Evolutionary conservation across 2,888 invertebrate genomes (phyloP), one percentile per base, ranked within the genome.

Genomic region (Philonicus albiceps): DNA sequence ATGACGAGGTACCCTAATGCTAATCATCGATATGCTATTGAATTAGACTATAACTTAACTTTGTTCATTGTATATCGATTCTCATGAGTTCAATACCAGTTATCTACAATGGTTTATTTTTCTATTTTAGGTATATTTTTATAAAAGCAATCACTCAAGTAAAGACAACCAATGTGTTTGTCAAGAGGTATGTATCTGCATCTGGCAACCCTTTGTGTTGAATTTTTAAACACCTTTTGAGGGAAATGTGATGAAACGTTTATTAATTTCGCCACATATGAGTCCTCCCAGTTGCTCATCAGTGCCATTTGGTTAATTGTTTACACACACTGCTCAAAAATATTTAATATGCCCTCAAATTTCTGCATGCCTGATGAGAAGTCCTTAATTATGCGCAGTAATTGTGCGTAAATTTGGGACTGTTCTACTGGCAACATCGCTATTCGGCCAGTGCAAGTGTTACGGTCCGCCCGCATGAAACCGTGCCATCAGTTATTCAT

Each of bases 401-500:
- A 49, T 49, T 49, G 49, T 49, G 16, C 40, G 19, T 49, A 49
- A 6, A 49, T 49, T 49, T 6, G 49, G 49, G 49, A 49, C 16
- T 49, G n/a, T 49, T n/a, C n/a, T 16, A 5, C 64, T 64, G 64
- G 64, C 64, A 64, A 64, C 64, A 64, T 64, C 11, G 22, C 22
- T 11, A 37, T 2, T 37, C 64, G 19, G 27, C 27, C 64, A 22
- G 22, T 64, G 64, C 64, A 64, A 64, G 64, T 27, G 64, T 22
- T 22, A 76, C 37, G 76, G 34, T 40, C 37, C 37, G 19, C 40
- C 37, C 76, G 34, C 76, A 76, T 76, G 76, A 76, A 40, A 76
- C 11, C 76, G 34, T 40, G 37, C n/a, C 80, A 80, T 80, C 49
- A 80, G 53, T 80, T 80, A 80, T 80, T 80, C 53, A 80, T 80